Evolutionary conservation across 2,797 vertebrate genomes (phyloP), one percentile per base, ranked within the genome.

Genomic region (Loris lydekkerianus): DNA sequence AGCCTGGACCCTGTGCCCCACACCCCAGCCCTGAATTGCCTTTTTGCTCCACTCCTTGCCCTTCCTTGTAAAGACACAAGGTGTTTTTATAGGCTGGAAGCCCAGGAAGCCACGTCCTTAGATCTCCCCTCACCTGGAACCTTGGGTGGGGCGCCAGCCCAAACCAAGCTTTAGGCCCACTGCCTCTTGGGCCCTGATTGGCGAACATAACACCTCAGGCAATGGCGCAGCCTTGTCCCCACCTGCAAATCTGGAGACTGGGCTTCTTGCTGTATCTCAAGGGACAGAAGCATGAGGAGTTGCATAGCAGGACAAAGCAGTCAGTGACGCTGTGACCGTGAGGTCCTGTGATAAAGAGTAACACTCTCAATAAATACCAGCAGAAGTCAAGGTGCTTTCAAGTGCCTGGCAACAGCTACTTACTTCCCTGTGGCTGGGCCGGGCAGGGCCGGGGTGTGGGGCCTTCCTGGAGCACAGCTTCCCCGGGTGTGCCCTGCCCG

Each of bases 341-440:
- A n/a, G 10, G 80, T 86, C 31, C 15, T 1, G 0, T 46, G n/a
- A 11, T 29, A 49, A 69, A 78, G 72, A 72, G 46, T 0, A 2
- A 15, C 43, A n/a, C 18, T 27, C 5, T 53, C 49, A 65, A 0
- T 43, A 34, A 65, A 0, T 43, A 40, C 25, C n/a, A 56, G n/a
- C 40, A 80, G 70, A 10, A 27, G 70, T 56, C 53, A 29, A 9
- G 73, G 78, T 20, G 11, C 63, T 73, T 81, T 61, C 37, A 29
- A 29, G 56, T 5, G 17, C 37, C 72, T 46, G 10, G 29, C 14
- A n/a, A 17, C 2, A 23, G n/a, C 65, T 7, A 5, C 1, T 0
- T 25, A 5, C 1, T 0, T 25, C 43, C 53, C 10, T 17, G 13
- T 18, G 29, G 34, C 46, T 58, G n/a, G 14, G 25, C 6, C 0